A percentile compares a stretch with the other conserved stretches of the same genome.
Conservation (phyloP, 2,797 vertebrate species). For the Syndactyla subalaris region DNA sequence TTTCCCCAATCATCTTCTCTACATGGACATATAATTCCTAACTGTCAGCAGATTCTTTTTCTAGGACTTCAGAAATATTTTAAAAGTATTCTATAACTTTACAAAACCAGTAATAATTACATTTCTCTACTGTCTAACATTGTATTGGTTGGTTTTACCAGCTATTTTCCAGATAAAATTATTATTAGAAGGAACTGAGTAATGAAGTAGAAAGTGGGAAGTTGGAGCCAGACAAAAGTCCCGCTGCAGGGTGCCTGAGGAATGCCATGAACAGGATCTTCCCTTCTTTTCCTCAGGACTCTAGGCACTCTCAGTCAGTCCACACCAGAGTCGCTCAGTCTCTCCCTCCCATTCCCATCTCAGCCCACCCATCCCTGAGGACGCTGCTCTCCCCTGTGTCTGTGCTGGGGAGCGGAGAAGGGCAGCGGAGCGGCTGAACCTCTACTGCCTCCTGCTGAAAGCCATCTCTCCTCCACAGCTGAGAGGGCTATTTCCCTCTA, state of each 20-base stretch:
- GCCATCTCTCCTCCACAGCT: not conserved
- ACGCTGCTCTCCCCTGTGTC: not conserved
- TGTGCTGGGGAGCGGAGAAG: fast-evolving
- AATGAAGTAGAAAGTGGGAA: not conserved
- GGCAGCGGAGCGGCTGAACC: fast-evolving
- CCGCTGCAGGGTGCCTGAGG: not conserved
- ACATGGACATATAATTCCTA: not conserved
- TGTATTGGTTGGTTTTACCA: fast-evolving
- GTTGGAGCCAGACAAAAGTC: not conserved
- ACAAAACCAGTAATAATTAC: not conserved
- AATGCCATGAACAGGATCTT: not conserved
- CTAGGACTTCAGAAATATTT: not conserved
- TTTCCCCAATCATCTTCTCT: not conserved
- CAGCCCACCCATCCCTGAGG: not conserved
- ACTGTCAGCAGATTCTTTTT: not conserved
- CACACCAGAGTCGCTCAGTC: not conserved
- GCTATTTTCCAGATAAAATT: not conserved
- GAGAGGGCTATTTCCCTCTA: not conserved
- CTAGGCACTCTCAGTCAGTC: not conserved
- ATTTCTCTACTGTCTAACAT: not conserved
- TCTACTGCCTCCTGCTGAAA: not conserved
- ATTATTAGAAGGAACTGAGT: not conserved
- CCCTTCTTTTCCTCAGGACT: not conserved
- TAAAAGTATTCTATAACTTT: not conserved
- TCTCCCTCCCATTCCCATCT: not conserved